Evolutionary conservation across 2,113 vertebrate species (phyloP).

Genomic region (Brachyhypopomus occidentalis): DNA sequence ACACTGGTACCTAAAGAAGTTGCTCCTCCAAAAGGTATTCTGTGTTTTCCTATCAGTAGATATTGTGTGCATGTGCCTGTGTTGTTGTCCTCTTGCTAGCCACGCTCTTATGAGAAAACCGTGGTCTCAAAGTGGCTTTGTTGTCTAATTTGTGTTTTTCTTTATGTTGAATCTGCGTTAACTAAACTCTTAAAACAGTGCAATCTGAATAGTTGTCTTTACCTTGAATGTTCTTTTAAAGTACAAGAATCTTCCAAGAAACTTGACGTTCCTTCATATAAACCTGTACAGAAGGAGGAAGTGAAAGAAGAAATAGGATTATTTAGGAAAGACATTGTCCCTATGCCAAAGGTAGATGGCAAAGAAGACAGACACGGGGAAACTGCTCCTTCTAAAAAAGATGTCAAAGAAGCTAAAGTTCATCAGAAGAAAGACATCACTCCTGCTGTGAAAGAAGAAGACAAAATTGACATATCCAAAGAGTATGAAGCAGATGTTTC

Average conservation of each 20-base stretch:
- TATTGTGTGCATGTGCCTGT: slow-evolving; percentile 1
- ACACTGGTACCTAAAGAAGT: background rate
- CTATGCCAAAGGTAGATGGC: background rate
- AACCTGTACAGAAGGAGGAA: slow-evolving; percentile 68
- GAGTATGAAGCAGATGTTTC: slow-evolving; percentile 12
- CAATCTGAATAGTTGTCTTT: slow-evolving; percentile 47
- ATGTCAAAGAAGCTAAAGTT: slow-evolving; percentile 13
- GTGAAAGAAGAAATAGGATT: slow-evolving; percentile 61
- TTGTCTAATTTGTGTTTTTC: background rate
- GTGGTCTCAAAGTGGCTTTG: slow-evolving; percentile 5
- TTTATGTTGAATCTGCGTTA: background rate
- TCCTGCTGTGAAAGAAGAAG: slow-evolving; percentile 46
- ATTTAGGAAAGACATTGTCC: background rate
- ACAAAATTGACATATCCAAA: slow-evolving; percentile 51
- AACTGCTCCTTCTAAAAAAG: slow-evolving; percentile 45
- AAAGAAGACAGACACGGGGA: slow-evolving; percentile 48
- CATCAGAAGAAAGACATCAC: slow-evolving; percentile 12
- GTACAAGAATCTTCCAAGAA: slow-evolving; percentile 75
- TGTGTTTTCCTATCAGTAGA: background rate
- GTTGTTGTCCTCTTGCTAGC: background rate
- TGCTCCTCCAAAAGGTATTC: slow-evolving; percentile 39
- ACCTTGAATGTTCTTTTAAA: slow-evolving; percentile 71
- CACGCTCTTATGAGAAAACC: slow-evolving; percentile 17
- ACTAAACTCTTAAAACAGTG: slow-evolving; percentile 33
- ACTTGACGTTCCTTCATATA: slow-evolving; percentile 66